Base-by-base conservation (phyloP, 2,888 invertebrate species). In the Toxonevra muliebris region DNA sequence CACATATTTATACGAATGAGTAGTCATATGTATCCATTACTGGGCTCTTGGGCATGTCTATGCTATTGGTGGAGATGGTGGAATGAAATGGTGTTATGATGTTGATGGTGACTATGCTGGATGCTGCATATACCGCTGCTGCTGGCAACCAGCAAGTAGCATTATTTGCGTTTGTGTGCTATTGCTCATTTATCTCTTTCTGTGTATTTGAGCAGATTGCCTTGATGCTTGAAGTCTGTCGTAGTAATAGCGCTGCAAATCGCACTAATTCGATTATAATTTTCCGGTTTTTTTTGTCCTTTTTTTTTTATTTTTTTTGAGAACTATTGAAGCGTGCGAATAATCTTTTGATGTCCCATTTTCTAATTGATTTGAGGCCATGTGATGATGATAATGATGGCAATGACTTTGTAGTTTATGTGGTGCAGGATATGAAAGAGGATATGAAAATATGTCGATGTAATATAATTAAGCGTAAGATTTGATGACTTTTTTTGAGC, bases 321-420 rank as follows among this genome's bases (percentile, higher is more conserved):
- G 40, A 4, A 0, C 41, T 41, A 61, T 5, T 17, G 48, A 12
- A 3, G 45, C 48, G 55, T 13, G 50, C 9, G 1, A 42, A 48
- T 40, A 50, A 59, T 15, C 30, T 30, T 45, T 41, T 50, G 40
- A 58, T 50, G 41, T 48, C 55, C 13, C 19, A 68, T 71, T 73
- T 73, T 69, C 65, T 76, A 76, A 77, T 78, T 76, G 74, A 76
- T 73, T 76, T 73, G 71, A 63, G 71, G 67, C 65, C 70, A 71
- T 73, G 70, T 70, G 73, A 70, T 48, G 48, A 48, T 48, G 4
- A 9, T 48, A 30, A 30, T 30, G 30, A 30, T 30, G 30, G 30
- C 30, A 30, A 30, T 30, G 30, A 30, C 30, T 30, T 30, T 30
- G 30, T 30, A 30, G 30, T 30, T 30, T 30, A 30, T 30, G 7